A percentile compares a stretch with the other conserved stretches of the same genome.
phyloP scores from a whole-genome alignment of 2,797 vertebrate species.

The Urophycis tenuis region DNA sequence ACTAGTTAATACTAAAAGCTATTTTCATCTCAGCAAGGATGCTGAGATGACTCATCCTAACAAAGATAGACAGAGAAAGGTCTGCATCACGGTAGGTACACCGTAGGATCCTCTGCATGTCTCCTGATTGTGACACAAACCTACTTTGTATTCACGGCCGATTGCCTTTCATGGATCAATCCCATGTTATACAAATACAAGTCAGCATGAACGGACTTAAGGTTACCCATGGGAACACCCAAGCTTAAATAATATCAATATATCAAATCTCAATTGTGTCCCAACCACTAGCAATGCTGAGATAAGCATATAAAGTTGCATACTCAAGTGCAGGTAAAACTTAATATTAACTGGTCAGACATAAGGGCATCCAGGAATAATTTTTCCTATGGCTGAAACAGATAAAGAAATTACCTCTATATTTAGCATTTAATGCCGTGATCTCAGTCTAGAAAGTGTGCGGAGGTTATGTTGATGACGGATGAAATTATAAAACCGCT shows the following conservation, averaged over 20 bases:
- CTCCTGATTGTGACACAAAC: background rate
- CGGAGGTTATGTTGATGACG: slow-evolving; percentile 4
- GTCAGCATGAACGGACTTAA: slow-evolving; percentile 22
- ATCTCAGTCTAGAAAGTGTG: slow-evolving; percentile 39
- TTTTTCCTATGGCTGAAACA: background rate
- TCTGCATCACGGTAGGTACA: background rate
- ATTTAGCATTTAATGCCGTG: slow-evolving; percentile 56
- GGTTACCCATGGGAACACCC: slow-evolving; percentile 11
- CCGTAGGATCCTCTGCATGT: background rate
- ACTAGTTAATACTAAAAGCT: background rate
- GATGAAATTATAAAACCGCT: slow-evolving; percentile 33
- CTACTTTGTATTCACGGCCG: background rate
- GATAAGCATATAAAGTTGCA: slow-evolving; percentile 11
- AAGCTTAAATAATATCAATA: slow-evolving; percentile 16
- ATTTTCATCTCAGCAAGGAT: background rate
- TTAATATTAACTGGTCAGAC: background rate
- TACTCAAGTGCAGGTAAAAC: slow-evolving; percentile 9
- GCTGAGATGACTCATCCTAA: background rate
- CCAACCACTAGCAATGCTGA: slow-evolving; percentile 4
- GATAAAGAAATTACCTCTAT: slow-evolving; percentile 40
- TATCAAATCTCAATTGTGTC: slow-evolving; percentile 19
- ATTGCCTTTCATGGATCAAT: slow-evolving; percentile 20
- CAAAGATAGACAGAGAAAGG: background rate
- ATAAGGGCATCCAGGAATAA: background rate
- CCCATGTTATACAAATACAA: slow-evolving; percentile 14